phyloP scores from a whole-genome alignment of 2,113 vertebrate species.

The Elachura formosa region DNA sequence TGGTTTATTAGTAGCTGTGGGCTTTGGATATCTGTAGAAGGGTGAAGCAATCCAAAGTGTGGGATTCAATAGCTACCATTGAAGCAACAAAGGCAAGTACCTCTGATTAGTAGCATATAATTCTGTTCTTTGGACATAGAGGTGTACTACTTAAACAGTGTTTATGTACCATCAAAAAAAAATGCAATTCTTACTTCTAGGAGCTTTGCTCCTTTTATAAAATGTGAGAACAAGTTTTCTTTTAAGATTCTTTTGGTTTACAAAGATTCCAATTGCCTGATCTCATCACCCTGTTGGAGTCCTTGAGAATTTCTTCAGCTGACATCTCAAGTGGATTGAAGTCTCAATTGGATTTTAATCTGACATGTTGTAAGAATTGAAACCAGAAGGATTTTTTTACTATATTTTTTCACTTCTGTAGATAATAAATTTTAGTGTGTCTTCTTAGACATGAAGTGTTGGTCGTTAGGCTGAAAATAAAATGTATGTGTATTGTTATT shows the following conservation, averaged over 20 bases:
- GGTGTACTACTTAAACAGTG: not conserved
- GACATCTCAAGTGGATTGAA: not conserved
- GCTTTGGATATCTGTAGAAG: not conserved
- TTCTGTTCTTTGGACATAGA: not conserved
- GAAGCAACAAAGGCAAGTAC: slow-evolving; percentile 50
- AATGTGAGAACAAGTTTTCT: not conserved
- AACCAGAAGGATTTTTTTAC: not conserved
- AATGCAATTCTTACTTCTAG: not conserved
- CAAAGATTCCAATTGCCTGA: not conserved
- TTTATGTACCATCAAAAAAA: not conserved
- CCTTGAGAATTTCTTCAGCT: not conserved
- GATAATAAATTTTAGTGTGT: not conserved
- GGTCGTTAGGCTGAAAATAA: not conserved
- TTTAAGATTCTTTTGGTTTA: not conserved
- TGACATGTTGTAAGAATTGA: not conserved
- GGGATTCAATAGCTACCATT: not conserved
- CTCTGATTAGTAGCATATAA: slow-evolving; percentile 39
- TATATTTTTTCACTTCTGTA: not conserved
- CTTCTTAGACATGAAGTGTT: not conserved
- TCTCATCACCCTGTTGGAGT: not conserved
- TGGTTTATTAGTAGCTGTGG: not conserved
- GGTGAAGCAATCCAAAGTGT: not conserved
- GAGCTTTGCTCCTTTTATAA: not conserved
- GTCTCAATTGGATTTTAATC: not conserved
- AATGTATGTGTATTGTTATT: not conserved